Conservation (phyloP, 2,888 invertebrate genomes). For the Anoncus sp. region DNA sequence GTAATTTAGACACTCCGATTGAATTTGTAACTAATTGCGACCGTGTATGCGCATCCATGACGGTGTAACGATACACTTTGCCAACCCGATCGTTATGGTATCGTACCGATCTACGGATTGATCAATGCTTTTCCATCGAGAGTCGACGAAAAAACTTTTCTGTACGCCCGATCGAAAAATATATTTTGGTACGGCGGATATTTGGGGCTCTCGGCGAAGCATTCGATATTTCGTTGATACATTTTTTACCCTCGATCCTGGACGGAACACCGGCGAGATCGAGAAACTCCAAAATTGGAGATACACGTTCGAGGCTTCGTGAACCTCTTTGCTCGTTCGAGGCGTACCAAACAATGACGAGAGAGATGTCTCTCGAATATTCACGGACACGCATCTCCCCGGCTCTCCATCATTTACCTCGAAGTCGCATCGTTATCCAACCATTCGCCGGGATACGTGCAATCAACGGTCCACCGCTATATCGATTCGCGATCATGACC, state of each 20-base stretch:
- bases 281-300: neutral
- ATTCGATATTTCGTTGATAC: no score
- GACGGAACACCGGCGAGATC: slow-evolving; percentile 34
- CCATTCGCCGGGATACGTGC: slow-evolving; percentile 30
- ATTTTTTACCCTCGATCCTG: no score
- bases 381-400: neutral
- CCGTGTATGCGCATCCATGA: neutral
- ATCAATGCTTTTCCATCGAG: no score
- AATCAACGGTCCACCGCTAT: slow-evolving; percentile 44
- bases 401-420: slow-evolving; percentile 12
- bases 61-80: no score
- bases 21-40: slow-evolving; percentile 24
- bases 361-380: slow-evolving; percentile 19
- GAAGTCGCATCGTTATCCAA: slow-evolving; percentile 32
- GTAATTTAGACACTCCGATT: slow-evolving; percentile 34
- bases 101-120: no score
- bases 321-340: slow-evolving; percentile 33
- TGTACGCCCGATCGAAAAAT: no score
- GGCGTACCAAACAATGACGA: slow-evolving; percentile 43
- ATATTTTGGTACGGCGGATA: no score
- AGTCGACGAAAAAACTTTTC: no score
- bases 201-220: no score
- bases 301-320: slow-evolving; percentile 46
- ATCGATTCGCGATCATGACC: slow-evolving; percentile 32
- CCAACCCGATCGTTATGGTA: no score